Base-by-base conservation (phyloP, 2,888 invertebrate genomes). In the Lobophora halterata region DNA sequence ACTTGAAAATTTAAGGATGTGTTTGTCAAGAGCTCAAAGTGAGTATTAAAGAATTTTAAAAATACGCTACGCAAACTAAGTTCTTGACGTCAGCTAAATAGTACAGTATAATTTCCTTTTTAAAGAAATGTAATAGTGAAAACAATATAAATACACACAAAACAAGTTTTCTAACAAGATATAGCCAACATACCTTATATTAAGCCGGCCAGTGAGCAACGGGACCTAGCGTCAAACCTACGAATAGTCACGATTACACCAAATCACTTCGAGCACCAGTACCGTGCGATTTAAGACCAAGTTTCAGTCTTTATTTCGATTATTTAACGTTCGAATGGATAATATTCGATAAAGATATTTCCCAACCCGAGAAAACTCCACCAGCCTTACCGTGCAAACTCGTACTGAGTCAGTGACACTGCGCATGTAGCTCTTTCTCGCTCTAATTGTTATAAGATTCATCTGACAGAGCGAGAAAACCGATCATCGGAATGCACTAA, bases 371-470 rank as follows among this genome's bases (percentile, higher is more conserved):
- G 52, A 42, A 55, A 48, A 60, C 59, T 63, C 61, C 58, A 51
- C 58, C 67, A 55, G 38, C 61, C 54, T 64, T 68, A 71, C 74
- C 68, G 70, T 57, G 55, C 72, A 49, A 58, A 62, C 62, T 64
- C 63, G 61, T 58, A 81, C 81, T 81, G 77, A 79, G 86, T 86
- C 86, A 86, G 66, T 85, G 86, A 83, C 85, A 83, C 77, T 82
- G 81, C 78, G 79, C 79, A 76, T 46, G 61, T 68, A 55, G 46
- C 49, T 52, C 63, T 53, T 51, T 78, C 80, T 68, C 74, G 62
- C 44, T 86, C 76, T 53, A 46, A 52, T 64, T 34, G 36, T 29
- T 29, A 28, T 37, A 40, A 11, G 29, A 36, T 38, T 9, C 30
- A 26, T 47, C 46, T 20, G 57, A 52, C 55, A 52, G 69, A 79